phyloP scores from a whole-genome alignment of 2,113 vertebrate genomes.

The Empidonax traillii region DNA sequence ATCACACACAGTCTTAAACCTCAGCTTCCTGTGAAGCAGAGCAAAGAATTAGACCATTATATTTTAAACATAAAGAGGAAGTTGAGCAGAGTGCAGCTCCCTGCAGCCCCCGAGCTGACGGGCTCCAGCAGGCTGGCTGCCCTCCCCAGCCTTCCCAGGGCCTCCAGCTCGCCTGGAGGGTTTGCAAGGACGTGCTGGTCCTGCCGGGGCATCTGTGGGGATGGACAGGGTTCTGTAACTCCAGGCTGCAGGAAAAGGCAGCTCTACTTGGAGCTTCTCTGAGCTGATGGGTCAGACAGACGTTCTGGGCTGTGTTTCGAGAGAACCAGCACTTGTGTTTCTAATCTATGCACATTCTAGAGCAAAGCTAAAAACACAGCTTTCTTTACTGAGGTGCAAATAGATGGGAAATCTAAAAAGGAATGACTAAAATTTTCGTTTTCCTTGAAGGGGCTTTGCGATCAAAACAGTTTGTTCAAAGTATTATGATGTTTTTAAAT shows the following conservation, averaged over 20 bases:
- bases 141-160: not conserved
- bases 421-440: not conserved
- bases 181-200: rapidly evolving
- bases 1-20: constrained; percentile 36
- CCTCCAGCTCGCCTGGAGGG: not conserved
- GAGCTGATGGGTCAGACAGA: not conserved
- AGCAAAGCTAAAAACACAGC: not conserved
- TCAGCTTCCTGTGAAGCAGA: constrained; percentile 58
- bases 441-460: not conserved
- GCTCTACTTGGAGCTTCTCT: not conserved
- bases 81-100: constrained; percentile 7
- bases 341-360: not conserved
- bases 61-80: constrained; percentile 57
- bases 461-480: not conserved
- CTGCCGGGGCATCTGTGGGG: not conserved
- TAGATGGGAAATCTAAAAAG: not conserved
- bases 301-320: not conserved
- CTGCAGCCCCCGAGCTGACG: not conserved
- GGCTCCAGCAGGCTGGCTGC: not conserved
- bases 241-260: not conserved
- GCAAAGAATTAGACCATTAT: constrained; percentile 61
- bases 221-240: not conserved
- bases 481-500: not conserved
- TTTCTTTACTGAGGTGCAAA: not conserved
- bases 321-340: not conserved